These are phyloP conservation scores for Sinosuthora webbiana DNA, from an alignment of 2,113 vertebrate species.

Conservation along the genomic window DNA sequence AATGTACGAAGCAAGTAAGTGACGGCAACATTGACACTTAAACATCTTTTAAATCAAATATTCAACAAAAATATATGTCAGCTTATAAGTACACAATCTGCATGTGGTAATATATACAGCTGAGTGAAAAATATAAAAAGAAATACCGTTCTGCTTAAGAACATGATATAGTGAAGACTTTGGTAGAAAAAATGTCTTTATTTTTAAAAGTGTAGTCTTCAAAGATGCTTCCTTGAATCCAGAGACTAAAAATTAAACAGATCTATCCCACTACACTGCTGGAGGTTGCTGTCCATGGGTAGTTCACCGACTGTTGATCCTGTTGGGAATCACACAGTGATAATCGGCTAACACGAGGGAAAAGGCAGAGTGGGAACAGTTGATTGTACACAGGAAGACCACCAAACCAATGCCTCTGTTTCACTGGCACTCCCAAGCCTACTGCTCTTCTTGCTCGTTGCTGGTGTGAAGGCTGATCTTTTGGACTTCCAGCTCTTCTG, in stretches of 20 bases:
- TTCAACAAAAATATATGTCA: conserved; percentile 44
- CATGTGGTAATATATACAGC: conserved; percentile 45
- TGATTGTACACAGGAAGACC: conserved; percentile 20
- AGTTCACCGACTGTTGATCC: conserved; percentile 27
- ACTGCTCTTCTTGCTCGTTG: conserved; percentile 74
- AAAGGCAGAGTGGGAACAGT: neutral
- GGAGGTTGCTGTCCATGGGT: neutral
- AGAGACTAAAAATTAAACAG: conserved; percentile 54
- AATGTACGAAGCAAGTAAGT: neutral
- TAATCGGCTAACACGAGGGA: neutral
- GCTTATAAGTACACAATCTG: conserved; percentile 23
- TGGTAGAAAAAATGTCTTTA: conserved; percentile 74
- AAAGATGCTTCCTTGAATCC: conserved; percentile 57
- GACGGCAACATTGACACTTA: conserved; percentile 34
- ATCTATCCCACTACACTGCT: neutral
- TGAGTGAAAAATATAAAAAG: conserved; percentile 23
- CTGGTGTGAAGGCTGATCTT: conserved; percentile 70
- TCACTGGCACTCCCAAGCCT: neutral
- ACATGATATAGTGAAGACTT: conserved; percentile 55
- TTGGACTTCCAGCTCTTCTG: conserved; percentile 91
- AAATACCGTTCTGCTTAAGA: conserved; percentile 41
- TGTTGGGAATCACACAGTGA: conserved; percentile 53
- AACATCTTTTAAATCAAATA: conserved; percentile 36
- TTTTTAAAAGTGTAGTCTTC: conserved; percentile 66
- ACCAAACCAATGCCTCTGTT: neutral